These are phyloP conservation scores for Percina caprodes DNA, from an alignment of 2,113 vertebrate species.

Conservation along the genomic window DNA sequence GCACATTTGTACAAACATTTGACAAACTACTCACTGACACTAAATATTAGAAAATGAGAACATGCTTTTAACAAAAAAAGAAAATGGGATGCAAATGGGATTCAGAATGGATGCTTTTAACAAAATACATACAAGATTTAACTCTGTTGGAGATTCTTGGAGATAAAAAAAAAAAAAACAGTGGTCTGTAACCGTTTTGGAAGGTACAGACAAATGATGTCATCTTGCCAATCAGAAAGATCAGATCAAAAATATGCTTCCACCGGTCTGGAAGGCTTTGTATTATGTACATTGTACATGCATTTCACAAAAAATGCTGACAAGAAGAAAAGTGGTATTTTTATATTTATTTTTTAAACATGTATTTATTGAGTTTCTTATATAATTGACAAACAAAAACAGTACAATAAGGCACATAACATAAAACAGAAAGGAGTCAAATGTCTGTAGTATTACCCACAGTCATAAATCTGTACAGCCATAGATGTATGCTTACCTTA, in stretches of 20 bases:
- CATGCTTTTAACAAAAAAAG: conserved; percentile 22
- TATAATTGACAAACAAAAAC: too few relatives aligned
- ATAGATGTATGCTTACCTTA: too few relatives aligned
- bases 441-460: too few relatives aligned
- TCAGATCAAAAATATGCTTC: not conserved
- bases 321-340: not conserved
- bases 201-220: not conserved
- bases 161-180: too few relatives aligned
- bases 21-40: not conserved
- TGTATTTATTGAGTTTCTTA: too few relatives aligned
- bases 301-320: not conserved
- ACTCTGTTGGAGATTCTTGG: not conserved
- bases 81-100: conserved; percentile 41
- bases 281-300: too few relatives aligned
- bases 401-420: too few relatives aligned
- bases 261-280: not conserved
- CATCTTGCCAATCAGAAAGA: not conserved
- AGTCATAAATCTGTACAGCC: too few relatives aligned
- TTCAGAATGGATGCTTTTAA: conserved; percentile 12
- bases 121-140: not conserved
- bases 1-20: conserved; percentile 8
- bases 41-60: conserved; percentile 16
- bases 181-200: not conserved
- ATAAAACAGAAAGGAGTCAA: too few relatives aligned
- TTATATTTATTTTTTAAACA: too few relatives aligned